Evolutionary conservation across 2,888 invertebrate species (phyloP).

Genomic region (Chironomus tentans): DNA sequence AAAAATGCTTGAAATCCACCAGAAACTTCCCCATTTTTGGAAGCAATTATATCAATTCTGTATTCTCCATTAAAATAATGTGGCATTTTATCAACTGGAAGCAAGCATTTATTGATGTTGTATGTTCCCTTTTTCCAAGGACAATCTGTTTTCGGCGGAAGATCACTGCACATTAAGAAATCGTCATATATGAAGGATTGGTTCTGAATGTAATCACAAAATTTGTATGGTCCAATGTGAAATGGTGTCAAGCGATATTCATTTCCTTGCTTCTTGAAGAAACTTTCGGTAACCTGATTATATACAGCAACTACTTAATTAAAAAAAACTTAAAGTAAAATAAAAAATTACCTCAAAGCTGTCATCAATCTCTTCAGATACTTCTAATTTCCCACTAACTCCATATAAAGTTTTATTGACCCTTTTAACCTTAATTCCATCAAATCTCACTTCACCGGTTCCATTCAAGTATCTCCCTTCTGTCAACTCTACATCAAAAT

Average conservation of each 20-base stretch:
- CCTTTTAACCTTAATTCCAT: background rate
- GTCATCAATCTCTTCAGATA: background rate
- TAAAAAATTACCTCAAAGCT: background rate
- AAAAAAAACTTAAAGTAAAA: too few relatives aligned
- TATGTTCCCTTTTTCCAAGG: background rate
- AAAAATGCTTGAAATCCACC: background rate
- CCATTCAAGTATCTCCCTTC: background rate
- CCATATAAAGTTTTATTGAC: background rate
- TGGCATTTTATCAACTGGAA: background rate
- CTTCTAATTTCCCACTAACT: background rate
- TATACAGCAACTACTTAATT: too few relatives aligned
- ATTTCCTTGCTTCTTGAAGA: background rate
- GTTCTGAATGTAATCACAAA: background rate
- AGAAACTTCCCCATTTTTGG: background rate
- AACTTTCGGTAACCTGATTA: background rate
- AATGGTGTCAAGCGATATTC: background rate
- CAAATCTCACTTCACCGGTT: background rate
- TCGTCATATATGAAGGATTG: background rate
- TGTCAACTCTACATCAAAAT: background rate
- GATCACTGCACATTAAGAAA: background rate
- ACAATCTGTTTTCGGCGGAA: background rate
- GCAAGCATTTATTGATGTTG: background rate
- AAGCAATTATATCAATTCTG: background rate
- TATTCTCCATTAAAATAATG: background rate
- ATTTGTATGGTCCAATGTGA: background rate